Conservation (phyloP, 2,888 invertebrate genomes). For the Gerosis bhagava region DNA sequence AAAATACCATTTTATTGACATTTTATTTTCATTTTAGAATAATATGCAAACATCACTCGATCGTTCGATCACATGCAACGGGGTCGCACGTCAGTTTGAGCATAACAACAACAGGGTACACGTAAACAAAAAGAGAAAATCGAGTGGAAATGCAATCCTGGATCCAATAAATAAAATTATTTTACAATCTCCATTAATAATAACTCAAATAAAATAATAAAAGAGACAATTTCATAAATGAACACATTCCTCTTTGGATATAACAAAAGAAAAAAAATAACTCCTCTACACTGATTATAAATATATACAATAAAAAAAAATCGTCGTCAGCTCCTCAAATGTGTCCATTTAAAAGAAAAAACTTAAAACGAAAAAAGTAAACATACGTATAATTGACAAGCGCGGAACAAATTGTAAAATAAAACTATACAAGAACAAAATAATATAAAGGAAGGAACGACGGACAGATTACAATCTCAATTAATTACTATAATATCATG, state of each 20-base stretch:
- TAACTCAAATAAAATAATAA: constrained; percentile 49
- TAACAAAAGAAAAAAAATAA: no score
- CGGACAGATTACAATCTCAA: constrained; percentile 12
- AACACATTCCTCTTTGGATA: constrained; percentile 79
- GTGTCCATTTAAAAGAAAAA: constrained; percentile 54
- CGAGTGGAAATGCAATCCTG: constrained; percentile 73
- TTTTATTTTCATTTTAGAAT: constrained; percentile 76
- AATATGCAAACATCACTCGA: constrained; percentile 78
- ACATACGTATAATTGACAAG: constrained; percentile 28
- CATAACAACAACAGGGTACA: constrained; percentile 58
- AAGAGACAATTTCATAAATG: constrained; percentile 61
- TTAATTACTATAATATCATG: no score
- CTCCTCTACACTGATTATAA: constrained; percentile 55
- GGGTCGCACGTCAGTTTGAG: constrained; percentile 70
- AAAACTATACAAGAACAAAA: constrained; percentile 26
- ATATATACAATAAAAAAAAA: constrained; percentile 48
- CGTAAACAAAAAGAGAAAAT: constrained; percentile 37
- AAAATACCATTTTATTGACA: constrained; percentile 81
- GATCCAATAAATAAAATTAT: constrained; percentile 72
- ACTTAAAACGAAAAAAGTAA: constrained; percentile 31
- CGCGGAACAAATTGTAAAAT: constrained; percentile 30
- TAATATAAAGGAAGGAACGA: constrained; percentile 14
- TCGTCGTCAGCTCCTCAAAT: constrained; percentile 30
- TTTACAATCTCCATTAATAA: constrained; percentile 63
- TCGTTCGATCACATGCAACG: constrained; percentile 59